Evolutionary conservation across 2,113 vertebrate genomes (phyloP), one percentile per base, ranked within the genome.

Genomic region (Sarotherodon lohbergeri): DNA sequence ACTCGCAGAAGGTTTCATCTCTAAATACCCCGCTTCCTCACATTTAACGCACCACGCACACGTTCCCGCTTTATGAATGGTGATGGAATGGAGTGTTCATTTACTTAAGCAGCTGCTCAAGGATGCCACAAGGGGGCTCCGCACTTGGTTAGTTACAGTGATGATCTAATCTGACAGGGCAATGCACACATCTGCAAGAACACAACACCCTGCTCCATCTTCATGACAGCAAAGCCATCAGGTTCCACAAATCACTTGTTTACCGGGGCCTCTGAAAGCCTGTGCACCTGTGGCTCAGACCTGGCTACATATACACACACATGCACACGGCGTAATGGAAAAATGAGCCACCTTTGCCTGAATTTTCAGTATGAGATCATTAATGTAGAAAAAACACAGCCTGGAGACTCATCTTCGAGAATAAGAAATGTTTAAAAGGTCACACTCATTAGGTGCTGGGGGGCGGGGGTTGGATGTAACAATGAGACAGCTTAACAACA

Each of bases 281-380:
- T 14, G 7, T 8, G 61, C 89, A 89, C 89, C 91, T 94, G 89
- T 89, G 88, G 86, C 90, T 93, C 90, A 56, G 73, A 55, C 68
- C 12, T 22, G n/a, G 6, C 7, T 55, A 6, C 19, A 57, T 32
- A 66, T 12, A 66, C 32, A 66, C 32, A 80, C 19, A 76, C 16
- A 3, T 32, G 5, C 41, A 52, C 41, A 17, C 4, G 48, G 80
- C 4, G 10, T 3, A 78, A 78, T 29, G 24, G 43, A 32, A 19
- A 29, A 29, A 24, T 78, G 71, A 57, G 24, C 55, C 66, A 41
- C 34, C 19, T 9, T 66, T 29, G 12, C 41, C 12, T 41, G n/a
- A 73, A 34, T 84, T 78, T 88, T 59, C 41, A 83, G 56, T 83
- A 57, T n/a, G 9, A 5, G 5, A 66, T 81, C 71, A 93, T 85